A percentile compares a stretch with the other conserved stretches of the same genome.
phyloP scores from a whole-genome alignment of 2,888 invertebrate genomes.

The Meteorus cinctellus region DNA sequence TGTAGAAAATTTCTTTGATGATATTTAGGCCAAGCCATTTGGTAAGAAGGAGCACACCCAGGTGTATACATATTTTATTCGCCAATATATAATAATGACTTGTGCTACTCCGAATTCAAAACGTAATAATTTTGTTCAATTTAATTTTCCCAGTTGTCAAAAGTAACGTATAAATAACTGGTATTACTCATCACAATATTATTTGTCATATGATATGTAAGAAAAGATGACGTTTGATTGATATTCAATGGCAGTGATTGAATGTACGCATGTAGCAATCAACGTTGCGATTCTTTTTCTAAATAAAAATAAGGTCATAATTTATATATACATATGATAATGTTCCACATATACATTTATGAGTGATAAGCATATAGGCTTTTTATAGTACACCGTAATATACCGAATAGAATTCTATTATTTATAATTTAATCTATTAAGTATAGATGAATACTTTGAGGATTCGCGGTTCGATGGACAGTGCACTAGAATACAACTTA shows the following conservation, averaged over 20 bases:
- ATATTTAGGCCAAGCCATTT: conserved; percentile 18
- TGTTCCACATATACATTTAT: background rate
- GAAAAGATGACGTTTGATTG: background rate
- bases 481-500: conserved; percentile 33
- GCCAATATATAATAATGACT: conserved; percentile 3
- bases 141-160: background rate
- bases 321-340: background rate
- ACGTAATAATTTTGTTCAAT: background rate
- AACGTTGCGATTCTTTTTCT: background rate
- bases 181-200: background rate
- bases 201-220: background rate
- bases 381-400: background rate
- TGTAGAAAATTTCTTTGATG: conserved; percentile 16
- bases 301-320: conserved; percentile 17
- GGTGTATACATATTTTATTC: conserved; percentile 1
- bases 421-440: conserved; percentile 48
- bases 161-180: background rate
- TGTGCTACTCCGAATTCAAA: conserved; percentile 2
- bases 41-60: conserved; percentile 20
- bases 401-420: conserved; percentile 36
- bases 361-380: background rate
- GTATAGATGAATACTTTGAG: conserved; percentile 46
- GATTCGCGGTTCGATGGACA: conserved; percentile 61
- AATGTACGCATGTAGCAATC: background rate
- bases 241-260: conserved; percentile 4